A percentile compares a stretch with the other conserved stretches of the same genome.
These are phyloP conservation scores for fruit fly (Drosophila melanogaster) DNA, from an alignment of 1,140 invertebrate species.

Conservation along the genomic window DNA sequence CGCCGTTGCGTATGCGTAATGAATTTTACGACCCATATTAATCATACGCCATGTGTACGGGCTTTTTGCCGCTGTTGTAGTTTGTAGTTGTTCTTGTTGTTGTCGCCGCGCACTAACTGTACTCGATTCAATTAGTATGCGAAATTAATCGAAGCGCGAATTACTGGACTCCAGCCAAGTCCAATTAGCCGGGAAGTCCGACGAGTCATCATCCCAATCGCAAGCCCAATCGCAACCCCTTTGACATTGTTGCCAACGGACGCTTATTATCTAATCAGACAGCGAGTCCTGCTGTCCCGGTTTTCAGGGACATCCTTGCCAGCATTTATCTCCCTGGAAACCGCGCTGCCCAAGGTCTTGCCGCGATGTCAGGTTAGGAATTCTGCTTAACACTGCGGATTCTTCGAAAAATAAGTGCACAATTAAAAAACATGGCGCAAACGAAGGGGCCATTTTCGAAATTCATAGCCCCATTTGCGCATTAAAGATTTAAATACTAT, in stretches of 20 bases:
- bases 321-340: conserved; percentile 18
- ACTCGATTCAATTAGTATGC: conserved; percentile 44
- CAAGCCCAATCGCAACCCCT: neutral
- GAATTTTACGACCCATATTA: conserved; percentile 39
- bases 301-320: conserved; percentile 4
- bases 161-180: conserved; percentile 2
- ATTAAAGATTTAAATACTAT: neutral
- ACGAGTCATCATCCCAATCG: neutral
- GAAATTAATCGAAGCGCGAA: conserved; percentile 20
- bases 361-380: neutral
- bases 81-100: neutral
- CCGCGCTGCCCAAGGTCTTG: neutral
- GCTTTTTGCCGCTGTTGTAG: neutral
- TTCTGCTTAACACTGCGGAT: neutral
- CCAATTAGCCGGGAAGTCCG: conserved; percentile 7
- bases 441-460: neutral
- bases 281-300: neutral
- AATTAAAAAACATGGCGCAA: too few species aligned
- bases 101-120: conserved; percentile 7
- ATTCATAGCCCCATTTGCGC: neutral
- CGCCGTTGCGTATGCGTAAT: conserved; percentile 62
- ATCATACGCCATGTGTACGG: conserved; percentile 59
- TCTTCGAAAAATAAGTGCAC: too few species aligned
- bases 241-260: neutral
- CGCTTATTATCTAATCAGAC: conserved; percentile 8